Evolutionary conservation across 2,888 invertebrate genomes (phyloP), one percentile per base, ranked within the genome.

Genomic region (Apodemia duryi): DNA sequence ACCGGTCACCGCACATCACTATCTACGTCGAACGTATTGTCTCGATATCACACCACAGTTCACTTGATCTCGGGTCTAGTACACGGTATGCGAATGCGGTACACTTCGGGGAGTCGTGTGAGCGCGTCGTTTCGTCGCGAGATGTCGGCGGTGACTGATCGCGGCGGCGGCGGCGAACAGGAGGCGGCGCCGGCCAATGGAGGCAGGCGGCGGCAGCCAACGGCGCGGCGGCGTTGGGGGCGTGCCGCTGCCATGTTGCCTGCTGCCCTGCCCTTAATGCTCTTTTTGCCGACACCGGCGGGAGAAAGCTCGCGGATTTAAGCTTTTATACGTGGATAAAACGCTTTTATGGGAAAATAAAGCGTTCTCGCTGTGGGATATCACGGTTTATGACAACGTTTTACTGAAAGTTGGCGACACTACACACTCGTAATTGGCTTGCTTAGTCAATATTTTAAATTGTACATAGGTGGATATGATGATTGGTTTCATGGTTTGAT

Each of bases 271-370:
- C 75, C 79, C 81, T 83, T 89, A 88, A 87, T 89, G 87, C 85
- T 89, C 88, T 90, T 91, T 91, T 91, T 88, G 85, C 87, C 84
- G 79, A 81, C 79, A 84, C 83, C 84, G 82, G 84, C 82, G 82
- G 82, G 89, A 87, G 90, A 91, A 90, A 91, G 91, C 90, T 89
- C 87, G 85, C 86, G 88, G 91, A 91, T 91, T 90, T 90, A 88
- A 91, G 91, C 90, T 91, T 91, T 91, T 91, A 90, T 89, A 88
- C 87, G 89, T 88, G 88, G 87, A 90, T 91, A 88, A 91, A 91
- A 88, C 88, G 91, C 89, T 90, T 90, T 91, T 89, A 91, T 89
- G 83, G 87, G 84, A 88, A 88, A 86, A 91, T 91, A 90, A 91
- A 91, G 86, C 85, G 88, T 88, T 88, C 87, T 84, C 87, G 84